A percentile compares a stretch with the other conserved stretches of the same genome.
Evolutionary conservation across 2,113 vertebrate genomes (phyloP).

Genomic region (Serilophus lunatus): DNA sequence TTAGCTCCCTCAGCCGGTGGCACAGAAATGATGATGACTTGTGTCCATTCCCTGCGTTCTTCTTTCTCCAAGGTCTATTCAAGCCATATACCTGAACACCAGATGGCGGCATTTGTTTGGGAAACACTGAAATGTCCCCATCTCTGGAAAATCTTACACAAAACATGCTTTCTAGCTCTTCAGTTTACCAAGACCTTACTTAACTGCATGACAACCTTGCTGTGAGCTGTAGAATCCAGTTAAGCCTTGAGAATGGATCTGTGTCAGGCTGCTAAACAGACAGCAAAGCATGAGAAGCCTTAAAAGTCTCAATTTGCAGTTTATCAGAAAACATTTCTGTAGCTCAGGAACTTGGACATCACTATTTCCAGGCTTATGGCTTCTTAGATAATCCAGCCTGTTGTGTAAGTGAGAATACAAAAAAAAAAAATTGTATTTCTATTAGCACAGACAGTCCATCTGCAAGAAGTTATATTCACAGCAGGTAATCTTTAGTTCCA

Average conservation of each 20-base stretch:
- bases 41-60: neutral
- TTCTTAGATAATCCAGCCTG: conserved; percentile 16
- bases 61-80: neutral
- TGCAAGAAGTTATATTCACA: neutral
- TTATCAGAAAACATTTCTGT: neutral
- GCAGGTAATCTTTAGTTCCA: neutral
- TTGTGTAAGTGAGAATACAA: neutral
- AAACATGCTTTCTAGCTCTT: neutral
- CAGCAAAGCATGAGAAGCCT: neutral
- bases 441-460: neutral
- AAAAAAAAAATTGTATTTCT: conserved; percentile 28
- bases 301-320: neutral
- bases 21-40: neutral
- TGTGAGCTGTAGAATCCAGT: neutral
- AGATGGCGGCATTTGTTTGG: conserved; percentile 59
- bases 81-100: conserved; percentile 41
- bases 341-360: neutral
- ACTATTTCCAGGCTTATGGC: neutral
- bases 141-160: neutral
- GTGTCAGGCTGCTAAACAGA: neutral
- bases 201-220: neutral
- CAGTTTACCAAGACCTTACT: neutral
- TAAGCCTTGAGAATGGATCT: neutral
- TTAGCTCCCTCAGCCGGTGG: neutral
- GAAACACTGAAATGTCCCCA: neutral